Evolutionary conservation across 2,113 vertebrate genomes (phyloP).

Genomic region (Pseudorasbora parva): DNA sequence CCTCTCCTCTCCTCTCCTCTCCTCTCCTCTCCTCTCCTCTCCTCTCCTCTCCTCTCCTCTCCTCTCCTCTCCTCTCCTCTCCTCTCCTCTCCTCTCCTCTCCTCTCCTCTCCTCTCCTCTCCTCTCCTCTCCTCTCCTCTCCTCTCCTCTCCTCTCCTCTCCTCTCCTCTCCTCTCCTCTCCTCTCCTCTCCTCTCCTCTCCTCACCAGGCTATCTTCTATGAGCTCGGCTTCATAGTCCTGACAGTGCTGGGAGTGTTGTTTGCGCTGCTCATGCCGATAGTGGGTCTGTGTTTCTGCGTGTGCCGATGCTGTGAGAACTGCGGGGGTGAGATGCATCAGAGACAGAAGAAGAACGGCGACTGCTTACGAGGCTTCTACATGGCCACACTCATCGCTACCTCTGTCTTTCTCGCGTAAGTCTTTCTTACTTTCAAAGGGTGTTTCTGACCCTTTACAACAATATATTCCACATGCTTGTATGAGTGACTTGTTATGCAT

Average conservation of each 20-base stretch:
- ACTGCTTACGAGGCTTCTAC: constrained; percentile 85
- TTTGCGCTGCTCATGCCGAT: constrained; percentile 86
- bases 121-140: constrained; percentile 50
- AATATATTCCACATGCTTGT: not conserved
- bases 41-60: constrained; percentile 50
- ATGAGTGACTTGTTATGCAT: not conserved
- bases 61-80: constrained; percentile 52
- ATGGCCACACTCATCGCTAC: constrained; percentile 82
- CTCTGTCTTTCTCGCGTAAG: constrained; percentile 88
- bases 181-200: constrained; percentile 23
- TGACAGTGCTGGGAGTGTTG: constrained; percentile 78
- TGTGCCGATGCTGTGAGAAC: constrained; percentile 95
- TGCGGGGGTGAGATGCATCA: constrained; percentile 98
- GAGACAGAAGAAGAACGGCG: constrained; percentile 87
- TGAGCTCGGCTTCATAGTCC: constrained; percentile 87
- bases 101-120: constrained; percentile 47
- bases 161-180: constrained; percentile 28
- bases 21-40: constrained; percentile 42
- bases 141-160: constrained; percentile 53
- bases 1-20: constrained; percentile 49
- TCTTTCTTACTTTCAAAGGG: constrained; percentile 42
- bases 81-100: not conserved
- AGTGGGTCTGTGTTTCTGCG: constrained; percentile 85
- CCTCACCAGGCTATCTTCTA: constrained; percentile 84
- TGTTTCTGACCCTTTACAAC: not conserved